Conservation (phyloP, 2,888 invertebrate genomes). For the Xylophagus ater region DNA sequence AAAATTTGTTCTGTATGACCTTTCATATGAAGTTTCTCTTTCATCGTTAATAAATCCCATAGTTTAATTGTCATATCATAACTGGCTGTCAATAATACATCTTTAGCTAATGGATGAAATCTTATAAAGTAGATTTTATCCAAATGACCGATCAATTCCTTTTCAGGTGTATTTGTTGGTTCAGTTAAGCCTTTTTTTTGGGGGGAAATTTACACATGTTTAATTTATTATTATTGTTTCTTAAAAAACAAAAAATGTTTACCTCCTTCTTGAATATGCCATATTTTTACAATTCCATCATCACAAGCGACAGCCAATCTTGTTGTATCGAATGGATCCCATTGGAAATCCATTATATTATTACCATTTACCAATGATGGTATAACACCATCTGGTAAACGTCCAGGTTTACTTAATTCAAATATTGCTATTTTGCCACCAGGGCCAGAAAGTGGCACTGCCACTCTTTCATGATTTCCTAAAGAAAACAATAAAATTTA, state of each 20-base stretch:
- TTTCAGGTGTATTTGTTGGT: constrained; percentile 64
- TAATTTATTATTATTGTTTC: too few species aligned
- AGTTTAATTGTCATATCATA: constrained; percentile 82
- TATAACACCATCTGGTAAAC: constrained; percentile 67
- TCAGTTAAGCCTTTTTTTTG: constrained; percentile 51
- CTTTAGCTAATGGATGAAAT: constrained; percentile 79
- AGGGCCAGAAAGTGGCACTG: constrained; percentile 80
- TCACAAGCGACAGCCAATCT: constrained; percentile 81
- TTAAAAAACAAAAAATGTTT: constrained; percentile 1
- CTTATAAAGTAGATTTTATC: constrained; percentile 88
- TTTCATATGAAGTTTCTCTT: constrained; percentile 53
- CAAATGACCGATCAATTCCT: constrained; percentile 63
- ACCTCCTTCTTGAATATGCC: constrained; percentile 65
- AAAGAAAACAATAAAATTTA: constrained; percentile 18
- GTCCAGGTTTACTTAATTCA: constrained; percentile 65
- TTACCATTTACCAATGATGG: constrained; percentile 85
- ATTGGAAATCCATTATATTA: constrained; percentile 83
- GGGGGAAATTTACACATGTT: too few species aligned
- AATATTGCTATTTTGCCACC: constrained; percentile 84
- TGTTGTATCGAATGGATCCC: constrained; percentile 81
- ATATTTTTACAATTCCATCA: constrained; percentile 70
- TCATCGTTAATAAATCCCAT: constrained; percentile 64
- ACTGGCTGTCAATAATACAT: constrained; percentile 78
- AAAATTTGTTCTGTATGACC: constrained; percentile 85
- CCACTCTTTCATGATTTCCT: constrained; percentile 79